Conservation (phyloP, 2,797 vertebrate species). For the Siniperca undulata region DNA sequence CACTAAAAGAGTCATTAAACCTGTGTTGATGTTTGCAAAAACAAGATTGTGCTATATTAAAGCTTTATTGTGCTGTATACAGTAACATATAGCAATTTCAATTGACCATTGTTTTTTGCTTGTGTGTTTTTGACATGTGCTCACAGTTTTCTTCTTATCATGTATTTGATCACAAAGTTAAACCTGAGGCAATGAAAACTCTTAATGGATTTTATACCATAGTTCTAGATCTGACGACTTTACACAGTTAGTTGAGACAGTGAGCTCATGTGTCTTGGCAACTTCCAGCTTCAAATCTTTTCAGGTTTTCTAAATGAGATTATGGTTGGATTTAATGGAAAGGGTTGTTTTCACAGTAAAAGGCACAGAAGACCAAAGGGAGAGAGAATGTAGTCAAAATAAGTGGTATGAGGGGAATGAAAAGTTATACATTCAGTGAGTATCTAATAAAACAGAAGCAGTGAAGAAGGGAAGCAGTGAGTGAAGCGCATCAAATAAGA, state of each 20-base stretch:
- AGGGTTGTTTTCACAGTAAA: slow-evolving; percentile 9
- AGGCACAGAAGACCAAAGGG: neutral
- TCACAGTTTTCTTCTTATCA: slow-evolving; percentile 17
- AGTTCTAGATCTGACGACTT: slow-evolving; percentile 36
- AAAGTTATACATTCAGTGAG: neutral
- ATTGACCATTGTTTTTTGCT: slow-evolving; percentile 39
- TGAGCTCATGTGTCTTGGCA: slow-evolving; percentile 15
- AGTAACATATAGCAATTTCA: neutral
- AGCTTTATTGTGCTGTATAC: slow-evolving; percentile 8
- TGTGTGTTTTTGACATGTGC: slow-evolving; percentile 32
- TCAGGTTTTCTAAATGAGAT: slow-evolving; percentile 23
- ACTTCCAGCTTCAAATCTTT: slow-evolving; percentile 49
- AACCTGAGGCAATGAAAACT: slow-evolving; percentile 43
- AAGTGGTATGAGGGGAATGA: neutral
- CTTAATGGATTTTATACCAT: slow-evolving; percentile 57
- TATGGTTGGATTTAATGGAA: slow-evolving; percentile 10
- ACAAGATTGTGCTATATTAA: slow-evolving; percentile 34
- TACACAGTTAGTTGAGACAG: slow-evolving; percentile 45
- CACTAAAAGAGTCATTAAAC: slow-evolving; percentile 66
- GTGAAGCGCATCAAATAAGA: neutral
- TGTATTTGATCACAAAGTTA: slow-evolving; percentile 65
- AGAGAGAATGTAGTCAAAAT: neutral
- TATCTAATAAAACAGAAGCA: slow-evolving; percentile 13
- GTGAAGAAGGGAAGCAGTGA: neutral
- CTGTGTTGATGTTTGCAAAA: slow-evolving; percentile 44